Evolutionary conservation across 2,888 invertebrate species (phyloP), one percentile per base, ranked within the genome.

Genomic region (Oligia fasciuncula): DNA sequence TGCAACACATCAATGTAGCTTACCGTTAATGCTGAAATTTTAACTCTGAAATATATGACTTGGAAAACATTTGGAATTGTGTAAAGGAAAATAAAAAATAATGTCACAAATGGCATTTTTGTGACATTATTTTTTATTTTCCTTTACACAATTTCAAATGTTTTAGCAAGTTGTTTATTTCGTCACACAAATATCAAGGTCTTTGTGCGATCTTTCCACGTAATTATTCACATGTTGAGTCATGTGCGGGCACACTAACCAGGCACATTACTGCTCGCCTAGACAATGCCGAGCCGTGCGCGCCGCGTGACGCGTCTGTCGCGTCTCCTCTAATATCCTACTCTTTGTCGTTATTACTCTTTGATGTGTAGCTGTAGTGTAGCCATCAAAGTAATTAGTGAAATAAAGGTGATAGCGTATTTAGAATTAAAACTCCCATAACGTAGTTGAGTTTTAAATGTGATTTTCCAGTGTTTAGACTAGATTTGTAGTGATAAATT

Each of bases 251-350:
- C 46, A 72, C 79, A 65, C 85, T 87, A 80, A 77, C 80, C 80
- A 57, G 60, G 13, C 83, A 62, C 82, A 78, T 63, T 72, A 54
- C 75, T 65, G 67, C 79, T 69, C 70, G 74, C 69, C 81, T 84
- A 87, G 86, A 88, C 87, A 86, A 88, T 79, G 77, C 80, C 73
- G 81, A 82, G 79, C 80, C 85, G 84, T 77, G 81, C 73, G 68
- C 71, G 75, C 79, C 84, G 81, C 85, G 80, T 79, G 78, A 79
- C 86, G 85, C 79, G 65, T 74, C n/a, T 79, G 35, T 35, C 77
- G 85, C 83, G 83, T 83, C 83, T 83, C 49, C 29, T 17, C 66
- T 83, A 63, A 85, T 86, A 76, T 65, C 68, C 40, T 75, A 67
- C 63, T 85, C 77, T 71, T 71, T 85, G 72, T 75, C 46, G 62